Base-by-base conservation (phyloP, 2,797 vertebrate genomes). In the Channa striata region DNA sequence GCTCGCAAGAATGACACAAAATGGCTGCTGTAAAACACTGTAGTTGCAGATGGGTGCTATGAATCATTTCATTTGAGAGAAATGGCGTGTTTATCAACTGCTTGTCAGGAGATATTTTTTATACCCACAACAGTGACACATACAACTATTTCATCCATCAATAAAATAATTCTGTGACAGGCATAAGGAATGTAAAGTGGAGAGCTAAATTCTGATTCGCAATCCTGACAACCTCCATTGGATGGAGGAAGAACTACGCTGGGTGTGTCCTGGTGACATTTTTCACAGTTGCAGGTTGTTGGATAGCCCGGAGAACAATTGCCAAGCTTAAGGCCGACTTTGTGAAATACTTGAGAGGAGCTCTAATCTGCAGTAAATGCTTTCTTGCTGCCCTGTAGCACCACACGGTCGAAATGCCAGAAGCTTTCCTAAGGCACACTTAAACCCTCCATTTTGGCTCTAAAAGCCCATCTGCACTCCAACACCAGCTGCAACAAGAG, bases 351-450 rank as follows among this genome's bases (percentile, higher is more conserved):
- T 91, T 64, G 80, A 92, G 83, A 88, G 86, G 77, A 86, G 80
- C 83, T 89, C 80, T 93, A 92, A 93, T 92, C 89, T 92, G 90
- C 84, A 80, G 82, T 88, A 92, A 93, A 93, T 83, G 89, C 89
- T 91, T 91, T 91, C 82, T 88, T 72, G 77, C 75, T 84, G 87
- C 87, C 91, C 87, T 64, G 81, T 80, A 87, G 89, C 84, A 87
- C 80, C 81, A 87, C 83, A 73, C 11, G 74, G 80, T 74, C 76
- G 19, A 33, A 53, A 83, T 64, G 87, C 87, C 80, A 82, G 78
- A 71, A 90, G 89, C 81, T 86, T 72, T 91, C 82, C 87, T 89
- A 81, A 91, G 84, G 89, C 85, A 79, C 84, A 87, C 83, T 91
- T 92, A 92, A 92, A 93, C 79, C 87, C 62, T 85, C 81, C 77